Percentiles rank a stretch among this genome's conserved stretches.
Evolutionary conservation across 2,797 vertebrate species (phyloP).

Genomic region (Hirundo rustica): DNA sequence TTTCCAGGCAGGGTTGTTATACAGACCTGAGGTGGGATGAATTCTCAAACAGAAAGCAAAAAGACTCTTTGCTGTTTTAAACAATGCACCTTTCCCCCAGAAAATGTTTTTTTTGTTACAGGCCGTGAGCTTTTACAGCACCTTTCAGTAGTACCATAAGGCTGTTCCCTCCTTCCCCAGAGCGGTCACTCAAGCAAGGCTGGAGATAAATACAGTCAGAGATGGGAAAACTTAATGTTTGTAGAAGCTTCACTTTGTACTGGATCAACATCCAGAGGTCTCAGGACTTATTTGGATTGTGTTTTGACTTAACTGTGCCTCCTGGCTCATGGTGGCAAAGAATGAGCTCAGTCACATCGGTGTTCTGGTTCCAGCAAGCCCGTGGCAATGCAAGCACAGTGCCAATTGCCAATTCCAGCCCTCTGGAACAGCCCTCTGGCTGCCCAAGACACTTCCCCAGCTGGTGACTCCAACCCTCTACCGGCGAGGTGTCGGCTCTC

Average conservation of each 20-base stretch:
- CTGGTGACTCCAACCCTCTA: not conserved
- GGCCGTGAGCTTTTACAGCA: not conserved
- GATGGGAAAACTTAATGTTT: not conserved
- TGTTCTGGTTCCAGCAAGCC: not conserved
- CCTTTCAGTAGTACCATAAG: not conserved
- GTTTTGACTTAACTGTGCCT: not conserved
- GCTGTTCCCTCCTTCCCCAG: not conserved
- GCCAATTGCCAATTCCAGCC: not conserved
- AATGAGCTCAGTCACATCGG: not conserved
- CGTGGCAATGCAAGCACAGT: not conserved
- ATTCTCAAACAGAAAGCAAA: not conserved
- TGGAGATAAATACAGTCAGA: not conserved
- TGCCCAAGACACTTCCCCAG: not conserved
- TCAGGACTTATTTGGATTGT: not conserved
- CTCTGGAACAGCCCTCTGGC: not conserved
- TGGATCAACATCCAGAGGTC: not conserved
- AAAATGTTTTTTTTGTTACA: not conserved
- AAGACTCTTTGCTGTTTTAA: not conserved
- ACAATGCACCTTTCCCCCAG: not conserved
- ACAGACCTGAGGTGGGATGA: not conserved
- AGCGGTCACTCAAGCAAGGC: fast-evolving
- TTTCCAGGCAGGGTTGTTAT: not conserved
- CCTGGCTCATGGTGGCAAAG: not conserved
- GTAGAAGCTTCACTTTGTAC: not conserved
- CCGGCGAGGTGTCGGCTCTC: fast-evolving